Conservation (phyloP, 2,888 invertebrate genomes). For the Dicyrtomina minuta region DNA sequence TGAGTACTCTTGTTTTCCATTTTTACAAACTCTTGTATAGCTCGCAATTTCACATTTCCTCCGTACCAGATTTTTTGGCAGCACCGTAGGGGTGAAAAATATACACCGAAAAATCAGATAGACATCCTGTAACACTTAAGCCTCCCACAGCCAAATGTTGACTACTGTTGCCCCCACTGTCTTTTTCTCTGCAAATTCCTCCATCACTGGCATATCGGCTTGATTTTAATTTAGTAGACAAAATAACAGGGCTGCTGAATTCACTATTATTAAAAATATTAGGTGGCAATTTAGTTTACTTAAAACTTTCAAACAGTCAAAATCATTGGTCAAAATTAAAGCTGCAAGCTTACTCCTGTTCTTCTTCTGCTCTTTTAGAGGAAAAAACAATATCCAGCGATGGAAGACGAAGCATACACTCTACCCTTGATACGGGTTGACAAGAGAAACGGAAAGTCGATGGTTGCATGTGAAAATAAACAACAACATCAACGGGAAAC, state of each 20-base stretch:
- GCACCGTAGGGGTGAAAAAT: slow-evolving; percentile 98
- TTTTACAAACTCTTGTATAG: too few species aligned
- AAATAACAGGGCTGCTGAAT: slow-evolving; percentile 56
- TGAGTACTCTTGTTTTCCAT: too few species aligned
- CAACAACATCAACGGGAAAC: slow-evolving; percentile 97
- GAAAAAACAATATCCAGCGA: slow-evolving; percentile 97
- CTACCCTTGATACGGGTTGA: slow-evolving; percentile 89
- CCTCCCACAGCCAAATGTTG: slow-evolving; percentile 75
- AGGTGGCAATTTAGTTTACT: background rate
- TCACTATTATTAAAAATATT: slow-evolving; percentile 59
- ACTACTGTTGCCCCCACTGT: slow-evolving; percentile 13
- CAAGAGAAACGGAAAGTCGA: slow-evolving; percentile 95
- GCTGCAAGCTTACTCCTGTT: slow-evolving; percentile 55
- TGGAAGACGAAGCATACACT: slow-evolving; percentile 92
- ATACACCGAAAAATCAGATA: slow-evolving; percentile 95
- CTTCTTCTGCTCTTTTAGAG: slow-evolving; percentile 81
- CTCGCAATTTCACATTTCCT: too few species aligned
- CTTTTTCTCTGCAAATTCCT: slow-evolving; percentile 53
- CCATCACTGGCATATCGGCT: slow-evolving; percentile 38
- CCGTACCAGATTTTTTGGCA: slow-evolving; percentile 72
- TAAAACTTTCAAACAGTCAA: background rate
- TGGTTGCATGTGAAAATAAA: slow-evolving; percentile 97
- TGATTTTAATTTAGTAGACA: slow-evolving; percentile 22
- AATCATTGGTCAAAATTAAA: background rate
- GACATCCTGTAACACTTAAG: slow-evolving; percentile 89